Percentiles rank a stretch among this genome's conserved stretches.
phyloP scores from a whole-genome alignment of 2,888 invertebrate species.

The Sialis fuliginosa region DNA sequence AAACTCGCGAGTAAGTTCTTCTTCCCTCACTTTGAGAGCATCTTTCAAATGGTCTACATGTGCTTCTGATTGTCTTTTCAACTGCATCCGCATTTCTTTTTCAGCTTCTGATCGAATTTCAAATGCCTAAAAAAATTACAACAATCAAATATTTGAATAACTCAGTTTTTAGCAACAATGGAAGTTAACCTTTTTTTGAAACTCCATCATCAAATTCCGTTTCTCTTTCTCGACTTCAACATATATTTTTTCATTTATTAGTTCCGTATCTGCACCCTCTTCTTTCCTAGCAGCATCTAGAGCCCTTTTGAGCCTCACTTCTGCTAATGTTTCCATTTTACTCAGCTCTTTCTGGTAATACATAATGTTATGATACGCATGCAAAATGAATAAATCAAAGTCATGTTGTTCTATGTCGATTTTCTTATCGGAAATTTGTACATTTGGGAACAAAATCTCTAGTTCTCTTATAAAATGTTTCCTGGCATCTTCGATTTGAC shows the following conservation, averaged over 20 bases:
- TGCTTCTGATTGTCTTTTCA: conserved; percentile 72
- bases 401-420: conserved; percentile 42
- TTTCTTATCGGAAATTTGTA: conserved; percentile 47
- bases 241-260: conserved; percentile 40
- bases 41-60: conserved; percentile 68
- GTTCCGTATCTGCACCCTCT: conserved; percentile 28
- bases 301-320: conserved; percentile 42
- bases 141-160: background rate
- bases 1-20: conserved; percentile 30
- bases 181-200: conserved; percentile 44
- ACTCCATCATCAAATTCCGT: conserved; percentile 45
- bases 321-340: conserved; percentile 46
- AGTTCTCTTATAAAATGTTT: conserved; percentile 44
- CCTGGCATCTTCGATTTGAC: conserved; percentile 47
- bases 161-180: background rate
- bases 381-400: conserved; percentile 59
- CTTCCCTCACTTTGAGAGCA: conserved; percentile 36
- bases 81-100: conserved; percentile 51
- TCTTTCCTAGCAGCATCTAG: conserved; percentile 39
- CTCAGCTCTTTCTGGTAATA: conserved; percentile 61
- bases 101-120: conserved; percentile 41
- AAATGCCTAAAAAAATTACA: background rate
- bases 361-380: conserved; percentile 59
- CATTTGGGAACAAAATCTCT: conserved; percentile 51
- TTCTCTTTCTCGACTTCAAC: conserved; percentile 52